Evolutionary conservation across 2,888 invertebrate genomes (phyloP), one percentile per base, ranked within the genome.

Genomic region (Yponomeuta plumbellus): DNA sequence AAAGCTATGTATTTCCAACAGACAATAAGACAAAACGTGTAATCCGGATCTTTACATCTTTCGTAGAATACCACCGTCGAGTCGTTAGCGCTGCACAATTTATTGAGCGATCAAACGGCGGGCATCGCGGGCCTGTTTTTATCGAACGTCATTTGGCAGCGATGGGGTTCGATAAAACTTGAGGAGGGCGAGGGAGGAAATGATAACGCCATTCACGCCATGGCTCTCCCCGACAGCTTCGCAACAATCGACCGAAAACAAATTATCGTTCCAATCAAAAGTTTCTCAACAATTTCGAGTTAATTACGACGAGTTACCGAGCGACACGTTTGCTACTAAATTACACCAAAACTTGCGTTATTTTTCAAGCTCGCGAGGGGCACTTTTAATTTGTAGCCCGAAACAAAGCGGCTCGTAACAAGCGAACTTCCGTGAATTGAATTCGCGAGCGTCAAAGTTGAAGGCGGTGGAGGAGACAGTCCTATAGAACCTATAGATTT

Each of bases 41-140:
- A 8, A 34, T 26, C 34, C 34, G 6, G 1, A 34, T 34, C 34
- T 34, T 34, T 34, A 34, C 34, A 34, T 34, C 34, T 34, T 34
- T 34, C 8, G 34, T 26, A 2, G 26, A 5, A 8, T 34, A 34
- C 5, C 0, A 2, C 58, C n/a, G 34, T 1, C 44, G 5, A 17
- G 44, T 52, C 44, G 44, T 52, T 52, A 52, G 44, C 44, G 58
- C 58, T 22, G 58, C 58, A 58, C 58, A 58, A 58, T 58, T 58
- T 21, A 21, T 58, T 21, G 21, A 58, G 22, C 44, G 44, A 56
- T 58, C 11, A 58, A 58, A 22, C 21, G 22, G n/a, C 58, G 10
- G 6, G 21, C 44, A 52, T 1, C 13, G 17, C 17, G 44, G 44
- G 13, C 17, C 17, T 13, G 44, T 13, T 13, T 13, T 52, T 52